Conservation (phyloP, 2,113 vertebrate species). For the Myotis davidii region DNA sequence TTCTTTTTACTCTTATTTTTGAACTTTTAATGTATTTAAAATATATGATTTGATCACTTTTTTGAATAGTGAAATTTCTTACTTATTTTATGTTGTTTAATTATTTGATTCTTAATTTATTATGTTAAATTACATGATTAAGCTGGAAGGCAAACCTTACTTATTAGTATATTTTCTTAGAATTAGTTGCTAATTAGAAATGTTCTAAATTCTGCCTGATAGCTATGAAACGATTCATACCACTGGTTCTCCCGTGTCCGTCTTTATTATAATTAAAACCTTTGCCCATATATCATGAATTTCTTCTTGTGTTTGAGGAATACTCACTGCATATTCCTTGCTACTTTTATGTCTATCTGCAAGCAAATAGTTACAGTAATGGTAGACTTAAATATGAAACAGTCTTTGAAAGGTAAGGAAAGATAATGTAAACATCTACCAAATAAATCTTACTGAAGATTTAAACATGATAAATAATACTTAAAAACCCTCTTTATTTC, state of each 20-base stretch:
- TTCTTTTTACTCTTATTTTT: conserved; percentile 37
- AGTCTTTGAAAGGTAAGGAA: neutral
- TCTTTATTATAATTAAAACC: neutral
- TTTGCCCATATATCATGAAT: neutral
- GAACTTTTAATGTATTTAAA: conserved; percentile 24
- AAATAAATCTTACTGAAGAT: neutral
- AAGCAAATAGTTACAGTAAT: neutral
- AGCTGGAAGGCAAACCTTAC: neutral
- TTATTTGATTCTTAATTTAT: conserved; percentile 1
- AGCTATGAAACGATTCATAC: neutral
- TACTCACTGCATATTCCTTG: neutral
- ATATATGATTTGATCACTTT: neutral
- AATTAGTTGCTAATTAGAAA: neutral
- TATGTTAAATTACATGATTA: conserved; percentile 34
- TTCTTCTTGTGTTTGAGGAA: neutral
- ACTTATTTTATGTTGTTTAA: neutral
- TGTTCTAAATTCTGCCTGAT: neutral
- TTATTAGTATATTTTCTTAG: neutral
- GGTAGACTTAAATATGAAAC: neutral
- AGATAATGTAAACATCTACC: neutral
- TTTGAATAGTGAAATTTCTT: neutral
- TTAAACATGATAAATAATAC: neutral
- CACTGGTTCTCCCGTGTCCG: neutral
- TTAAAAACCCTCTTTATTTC: neutral
- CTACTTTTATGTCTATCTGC: neutral